A percentile compares a stretch with the other conserved stretches of the same genome.
phyloP scores from a whole-genome alignment of 2,888 invertebrate species.

The Cotesia congregata region DNA sequence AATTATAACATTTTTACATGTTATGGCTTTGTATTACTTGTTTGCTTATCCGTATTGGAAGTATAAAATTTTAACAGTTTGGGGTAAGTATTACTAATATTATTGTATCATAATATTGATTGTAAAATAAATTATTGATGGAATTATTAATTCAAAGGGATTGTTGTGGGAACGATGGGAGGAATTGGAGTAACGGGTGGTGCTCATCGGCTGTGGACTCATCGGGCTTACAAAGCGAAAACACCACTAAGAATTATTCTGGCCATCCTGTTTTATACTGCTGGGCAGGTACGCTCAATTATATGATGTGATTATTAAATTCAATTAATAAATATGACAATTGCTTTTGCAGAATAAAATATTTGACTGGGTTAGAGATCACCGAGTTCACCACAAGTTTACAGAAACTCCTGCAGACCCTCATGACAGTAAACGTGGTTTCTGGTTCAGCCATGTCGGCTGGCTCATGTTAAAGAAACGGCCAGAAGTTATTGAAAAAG shows the following conservation, averaged over 20 bases:
- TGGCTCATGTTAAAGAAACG: conserved; percentile 94
- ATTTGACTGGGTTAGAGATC: conserved; percentile 83
- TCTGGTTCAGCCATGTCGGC: conserved; percentile 93
- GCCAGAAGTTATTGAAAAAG: conserved; percentile 84
- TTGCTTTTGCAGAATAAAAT: conserved; percentile 73
- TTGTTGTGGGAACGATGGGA: neutral
- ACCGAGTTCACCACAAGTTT: conserved; percentile 82
- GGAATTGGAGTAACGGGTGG: conserved; percentile 97
- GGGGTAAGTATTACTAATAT: conserved; percentile 27
- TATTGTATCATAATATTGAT: neutral
- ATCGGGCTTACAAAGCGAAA: conserved; percentile 95
- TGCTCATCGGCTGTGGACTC: conserved; percentile 96
- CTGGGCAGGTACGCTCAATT: conserved; percentile 76
- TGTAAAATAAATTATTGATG: neutral
- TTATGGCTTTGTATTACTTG: conserved; percentile 17
- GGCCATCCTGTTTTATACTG: conserved; percentile 75
- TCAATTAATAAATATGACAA: neutral
- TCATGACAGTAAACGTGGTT: conserved; percentile 85
- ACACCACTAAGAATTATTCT: conserved; percentile 88
- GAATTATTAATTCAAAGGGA: neutral
- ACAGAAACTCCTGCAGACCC: conserved; percentile 87
- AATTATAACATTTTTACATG: conserved; percentile 1
- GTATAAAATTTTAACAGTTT: conserved; percentile 18
- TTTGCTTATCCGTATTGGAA: conserved; percentile 30
- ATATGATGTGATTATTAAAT: neutral